phyloP scores from a whole-genome alignment of 2,797 vertebrate genomes.

The Smutsia gigantea region DNA sequence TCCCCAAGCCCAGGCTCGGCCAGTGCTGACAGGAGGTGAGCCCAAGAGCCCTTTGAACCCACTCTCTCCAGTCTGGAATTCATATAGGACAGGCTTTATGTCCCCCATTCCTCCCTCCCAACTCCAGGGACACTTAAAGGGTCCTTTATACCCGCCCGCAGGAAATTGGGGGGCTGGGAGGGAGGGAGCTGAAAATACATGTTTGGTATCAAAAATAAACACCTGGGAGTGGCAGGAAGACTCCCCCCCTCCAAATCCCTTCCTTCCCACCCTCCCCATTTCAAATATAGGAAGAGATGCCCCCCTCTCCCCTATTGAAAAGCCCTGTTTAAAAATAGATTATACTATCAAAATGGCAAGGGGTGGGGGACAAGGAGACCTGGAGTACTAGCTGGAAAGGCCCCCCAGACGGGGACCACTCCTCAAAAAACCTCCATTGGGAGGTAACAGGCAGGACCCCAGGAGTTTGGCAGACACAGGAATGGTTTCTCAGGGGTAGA shows the following conservation, averaged over 20 bases:
- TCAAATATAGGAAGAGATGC: constrained; percentile 74
- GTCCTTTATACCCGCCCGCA: constrained; percentile 80
- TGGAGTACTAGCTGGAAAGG: constrained; percentile 70
- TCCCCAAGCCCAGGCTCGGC: constrained; percentile 48
- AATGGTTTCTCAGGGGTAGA: constrained; percentile 76
- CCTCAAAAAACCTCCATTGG: constrained; percentile 71
- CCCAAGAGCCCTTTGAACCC: constrained; percentile 54
- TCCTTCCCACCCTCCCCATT: constrained; percentile 71
- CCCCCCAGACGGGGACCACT: constrained; percentile 76
- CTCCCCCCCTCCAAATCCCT: constrained; percentile 56
- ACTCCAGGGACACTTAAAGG: constrained; percentile 79
- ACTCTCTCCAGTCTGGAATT: constrained; percentile 58
- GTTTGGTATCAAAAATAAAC: constrained; percentile 83
- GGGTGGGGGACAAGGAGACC: constrained; percentile 68
- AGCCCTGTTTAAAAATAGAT: constrained; percentile 84
- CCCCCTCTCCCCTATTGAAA: constrained; percentile 78
- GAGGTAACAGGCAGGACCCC: constrained; percentile 75
- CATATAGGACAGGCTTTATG: constrained; percentile 58
- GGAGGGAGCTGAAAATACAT: constrained; percentile 77
- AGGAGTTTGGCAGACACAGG: constrained; percentile 77
- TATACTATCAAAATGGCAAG: constrained; percentile 83
- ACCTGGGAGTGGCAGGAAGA: constrained; percentile 72
- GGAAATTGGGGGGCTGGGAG: constrained; percentile 81
- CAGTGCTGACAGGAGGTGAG: constrained; percentile 51
- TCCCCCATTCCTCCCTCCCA: constrained; percentile 77